Percentiles rank a stretch among this genome's conserved stretches.
Conservation (phyloP, 2,797 vertebrate species). For the Esox masquinongy region DNA sequence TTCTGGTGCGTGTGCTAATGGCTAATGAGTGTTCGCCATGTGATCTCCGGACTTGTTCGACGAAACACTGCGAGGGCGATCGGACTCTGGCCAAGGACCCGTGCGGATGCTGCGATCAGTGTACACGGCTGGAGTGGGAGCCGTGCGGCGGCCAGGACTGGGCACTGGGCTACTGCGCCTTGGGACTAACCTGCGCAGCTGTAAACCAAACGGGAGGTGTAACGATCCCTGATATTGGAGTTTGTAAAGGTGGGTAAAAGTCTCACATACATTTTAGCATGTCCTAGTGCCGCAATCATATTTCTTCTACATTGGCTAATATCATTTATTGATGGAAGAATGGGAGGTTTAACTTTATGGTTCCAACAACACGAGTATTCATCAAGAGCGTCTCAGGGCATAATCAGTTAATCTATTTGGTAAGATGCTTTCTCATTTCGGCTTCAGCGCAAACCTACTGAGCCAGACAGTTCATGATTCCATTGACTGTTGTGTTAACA, state of each 20-base stretch:
- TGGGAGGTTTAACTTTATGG: not conserved
- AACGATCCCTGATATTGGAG: constrained; percentile 67
- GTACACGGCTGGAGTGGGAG: constrained; percentile 76
- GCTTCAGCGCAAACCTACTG: not conserved
- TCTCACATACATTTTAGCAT: constrained; percentile 1
- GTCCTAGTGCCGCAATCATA: not conserved
- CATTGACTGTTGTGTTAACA: constrained; percentile 42
- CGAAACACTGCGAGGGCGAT: constrained; percentile 64
- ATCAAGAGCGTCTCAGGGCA: not conserved
- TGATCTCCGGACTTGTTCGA: constrained; percentile 67
- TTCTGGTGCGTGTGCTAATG: constrained; percentile 60
- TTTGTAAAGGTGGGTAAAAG: constrained; percentile 74
- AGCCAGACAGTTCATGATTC: constrained; percentile 37
- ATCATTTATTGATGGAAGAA: not conserved
- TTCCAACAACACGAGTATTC: not conserved
- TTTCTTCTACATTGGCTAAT: not conserved
- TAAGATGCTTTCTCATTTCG: constrained; percentile 10
- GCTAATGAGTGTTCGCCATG: constrained; percentile 74
- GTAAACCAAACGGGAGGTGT: constrained; percentile 67
- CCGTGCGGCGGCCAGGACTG: constrained; percentile 77
- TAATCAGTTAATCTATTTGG: not conserved
- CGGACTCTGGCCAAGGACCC: constrained; percentile 71
- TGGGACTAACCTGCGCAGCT: constrained; percentile 77
- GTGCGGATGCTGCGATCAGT: constrained; percentile 80
- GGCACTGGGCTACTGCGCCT: constrained; percentile 75